A percentile compares a stretch with the other conserved stretches of the same genome.
These are phyloP conservation scores for Ectemnius continuus DNA, from an alignment of 2,888 invertebrate genomes.

Conservation along the genomic window DNA sequence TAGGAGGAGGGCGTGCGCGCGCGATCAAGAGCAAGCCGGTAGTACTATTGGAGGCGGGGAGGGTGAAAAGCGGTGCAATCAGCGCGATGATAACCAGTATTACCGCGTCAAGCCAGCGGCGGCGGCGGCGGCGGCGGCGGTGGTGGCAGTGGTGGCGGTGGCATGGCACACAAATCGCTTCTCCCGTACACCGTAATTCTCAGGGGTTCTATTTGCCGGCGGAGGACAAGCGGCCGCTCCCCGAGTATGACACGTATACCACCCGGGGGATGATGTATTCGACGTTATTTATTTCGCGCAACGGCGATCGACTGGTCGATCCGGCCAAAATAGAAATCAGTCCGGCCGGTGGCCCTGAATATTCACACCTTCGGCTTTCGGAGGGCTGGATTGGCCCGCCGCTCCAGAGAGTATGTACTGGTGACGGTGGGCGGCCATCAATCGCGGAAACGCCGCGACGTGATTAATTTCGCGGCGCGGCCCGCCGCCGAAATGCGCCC, in stretches of 20 bases:
- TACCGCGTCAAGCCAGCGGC: slow-evolving; percentile 68
- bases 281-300: slow-evolving; percentile 59
- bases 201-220: slow-evolving; percentile 67
- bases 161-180: slow-evolving; percentile 22
- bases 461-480: slow-evolving; percentile 39
- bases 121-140: slow-evolving; percentile 39
- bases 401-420: slow-evolving; percentile 34
- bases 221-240: slow-evolving; percentile 54
- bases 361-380: slow-evolving; percentile 43
- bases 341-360: slow-evolving; percentile 27
- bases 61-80: slow-evolving; percentile 65
- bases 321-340: slow-evolving; percentile 53
- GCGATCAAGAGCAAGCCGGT: slow-evolving; percentile 40
- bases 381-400: neutral
- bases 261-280: slow-evolving; percentile 52
- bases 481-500: slow-evolving; percentile 26
- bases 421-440: slow-evolving; percentile 21
- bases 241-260: slow-evolving; percentile 45
- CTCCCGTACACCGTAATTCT: slow-evolving; percentile 59
- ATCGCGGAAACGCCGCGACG: slow-evolving; percentile 11
- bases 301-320: neutral
- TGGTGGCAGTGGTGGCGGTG: slow-evolving; percentile 34
- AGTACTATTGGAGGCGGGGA: slow-evolving; percentile 35
- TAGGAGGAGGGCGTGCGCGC: slow-evolving; percentile 26
- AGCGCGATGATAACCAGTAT: slow-evolving; percentile 74